Evolutionary conservation across 2,113 vertebrate genomes (phyloP).

Genomic region (Onychostruthus taczanowskii): DNA sequence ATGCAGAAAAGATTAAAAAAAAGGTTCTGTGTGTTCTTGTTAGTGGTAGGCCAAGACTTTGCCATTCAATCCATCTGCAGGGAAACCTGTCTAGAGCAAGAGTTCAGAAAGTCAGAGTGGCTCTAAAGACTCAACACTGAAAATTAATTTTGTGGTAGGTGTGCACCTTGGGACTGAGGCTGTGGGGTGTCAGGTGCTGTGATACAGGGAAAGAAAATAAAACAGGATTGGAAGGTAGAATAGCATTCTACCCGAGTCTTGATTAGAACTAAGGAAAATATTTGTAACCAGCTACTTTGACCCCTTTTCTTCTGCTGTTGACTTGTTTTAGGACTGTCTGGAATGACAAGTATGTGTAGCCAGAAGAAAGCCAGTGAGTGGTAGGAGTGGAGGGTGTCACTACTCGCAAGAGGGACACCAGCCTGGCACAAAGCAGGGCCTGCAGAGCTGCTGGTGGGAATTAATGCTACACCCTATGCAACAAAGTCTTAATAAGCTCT

Average conservation of each 20-base stretch:
- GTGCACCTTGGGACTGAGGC: background rate
- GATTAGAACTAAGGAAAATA: background rate
- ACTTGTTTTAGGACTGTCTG: background rate
- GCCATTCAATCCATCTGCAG: background rate
- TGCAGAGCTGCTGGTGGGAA: background rate
- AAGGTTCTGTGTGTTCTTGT: background rate
- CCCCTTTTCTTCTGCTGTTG: background rate
- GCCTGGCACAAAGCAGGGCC: background rate
- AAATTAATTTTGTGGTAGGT: background rate
- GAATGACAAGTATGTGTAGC: background rate
- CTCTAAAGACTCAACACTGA: background rate
- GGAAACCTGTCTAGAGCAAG: background rate
- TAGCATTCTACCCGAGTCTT: background rate
- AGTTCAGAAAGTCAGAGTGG: background rate
- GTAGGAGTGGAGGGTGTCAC: background rate
- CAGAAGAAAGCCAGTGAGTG: background rate
- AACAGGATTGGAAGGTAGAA: background rate
- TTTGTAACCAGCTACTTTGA: background rate
- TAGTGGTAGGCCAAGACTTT: background rate
- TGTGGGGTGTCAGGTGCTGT: background rate
- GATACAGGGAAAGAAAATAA: background rate
- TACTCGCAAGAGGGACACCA: fast-evolving
- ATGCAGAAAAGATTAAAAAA: background rate
- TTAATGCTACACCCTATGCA: background rate
- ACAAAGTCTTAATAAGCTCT: background rate